Conservation (phyloP, 2,888 invertebrate genomes). For the Disparrhopalites patrizii region DNA sequence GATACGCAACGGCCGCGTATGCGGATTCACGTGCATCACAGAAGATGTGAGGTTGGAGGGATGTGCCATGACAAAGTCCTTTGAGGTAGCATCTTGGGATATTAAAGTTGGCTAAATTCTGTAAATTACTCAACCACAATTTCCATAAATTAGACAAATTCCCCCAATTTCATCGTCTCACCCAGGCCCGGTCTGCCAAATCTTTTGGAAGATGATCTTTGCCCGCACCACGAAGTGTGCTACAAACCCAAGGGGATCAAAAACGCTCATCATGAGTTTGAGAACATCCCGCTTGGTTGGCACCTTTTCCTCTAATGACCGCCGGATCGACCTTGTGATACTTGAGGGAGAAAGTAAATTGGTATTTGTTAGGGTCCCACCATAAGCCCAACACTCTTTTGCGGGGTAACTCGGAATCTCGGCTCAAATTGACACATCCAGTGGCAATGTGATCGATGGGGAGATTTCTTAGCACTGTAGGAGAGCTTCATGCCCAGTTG, state of each 20-base stretch:
- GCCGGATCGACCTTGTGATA: background rate
- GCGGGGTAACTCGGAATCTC: too few species aligned
- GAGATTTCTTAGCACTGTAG: background rate
- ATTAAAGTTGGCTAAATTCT: background rate
- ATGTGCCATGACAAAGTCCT: background rate
- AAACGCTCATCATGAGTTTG: constrained; percentile 44
- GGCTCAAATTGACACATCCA: too few species aligned
- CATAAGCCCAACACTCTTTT: background rate
- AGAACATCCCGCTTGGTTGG: constrained; percentile 47
- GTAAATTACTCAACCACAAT: constrained; percentile 9
- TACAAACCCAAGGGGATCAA: constrained; percentile 49
- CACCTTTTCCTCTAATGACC: background rate
- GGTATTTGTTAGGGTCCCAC: background rate
- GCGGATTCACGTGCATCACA: constrained; percentile 9
- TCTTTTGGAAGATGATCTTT: constrained; percentile 47
- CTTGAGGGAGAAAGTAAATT: background rate
- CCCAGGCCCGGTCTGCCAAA: constrained; percentile 45
- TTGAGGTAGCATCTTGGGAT: constrained; percentile 22
- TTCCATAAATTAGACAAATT: constrained; percentile 11
- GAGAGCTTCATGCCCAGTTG: background rate
- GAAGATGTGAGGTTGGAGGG: constrained; percentile 1
- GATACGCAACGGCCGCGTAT: background rate
- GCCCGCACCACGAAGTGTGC: constrained; percentile 41
- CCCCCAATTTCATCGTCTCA: constrained; percentile 47
- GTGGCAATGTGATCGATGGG: too few species aligned